Percentiles rank a stretch among this genome's conserved stretches.
phyloP scores from a whole-genome alignment of 2,888 invertebrate species.

The Hemithea aestivaria region DNA sequence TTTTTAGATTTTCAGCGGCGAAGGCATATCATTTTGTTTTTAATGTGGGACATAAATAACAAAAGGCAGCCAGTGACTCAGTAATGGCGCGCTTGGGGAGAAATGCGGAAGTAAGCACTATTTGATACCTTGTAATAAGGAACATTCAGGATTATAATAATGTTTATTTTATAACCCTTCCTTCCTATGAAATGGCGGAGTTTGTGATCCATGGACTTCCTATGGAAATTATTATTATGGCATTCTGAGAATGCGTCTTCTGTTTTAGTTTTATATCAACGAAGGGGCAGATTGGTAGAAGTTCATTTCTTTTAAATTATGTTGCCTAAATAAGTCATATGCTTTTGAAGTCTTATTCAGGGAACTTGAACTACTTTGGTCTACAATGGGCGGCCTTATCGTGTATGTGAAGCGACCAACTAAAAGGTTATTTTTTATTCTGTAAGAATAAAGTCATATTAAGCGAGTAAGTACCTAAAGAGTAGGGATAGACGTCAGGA shows the following conservation, averaged over 20 bases:
- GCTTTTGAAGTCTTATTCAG: neutral
- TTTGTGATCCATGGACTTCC: neutral
- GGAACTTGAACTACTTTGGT: neutral
- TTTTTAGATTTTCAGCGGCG: constrained; percentile 79
- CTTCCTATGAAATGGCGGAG: constrained; percentile 1
- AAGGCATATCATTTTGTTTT: constrained; percentile 79
- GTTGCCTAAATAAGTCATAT: too few relatives aligned
- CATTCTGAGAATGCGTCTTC: too few relatives aligned
- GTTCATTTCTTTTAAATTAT: too few relatives aligned
- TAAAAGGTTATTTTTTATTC: too few relatives aligned
- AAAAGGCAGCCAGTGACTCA: constrained; percentile 65
- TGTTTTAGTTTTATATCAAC: too few relatives aligned
- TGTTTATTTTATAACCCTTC: constrained; percentile 14
- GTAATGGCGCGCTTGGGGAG: constrained; percentile 69
- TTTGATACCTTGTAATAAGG: constrained; percentile 39
- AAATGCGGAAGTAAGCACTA: constrained; percentile 63
- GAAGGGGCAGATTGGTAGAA: too few relatives aligned
- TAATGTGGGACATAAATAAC: constrained; percentile 76
- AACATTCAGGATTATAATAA: constrained; percentile 11
- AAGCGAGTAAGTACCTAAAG: too few relatives aligned
- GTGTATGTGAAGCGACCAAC: too few relatives aligned
- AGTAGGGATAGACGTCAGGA: too few relatives aligned
- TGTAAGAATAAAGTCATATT: too few relatives aligned
- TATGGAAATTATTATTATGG: neutral
- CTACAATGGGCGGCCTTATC: too few relatives aligned